Base-by-base conservation (phyloP, 2,797 vertebrate genomes). In the Xenentodon cancila region DNA sequence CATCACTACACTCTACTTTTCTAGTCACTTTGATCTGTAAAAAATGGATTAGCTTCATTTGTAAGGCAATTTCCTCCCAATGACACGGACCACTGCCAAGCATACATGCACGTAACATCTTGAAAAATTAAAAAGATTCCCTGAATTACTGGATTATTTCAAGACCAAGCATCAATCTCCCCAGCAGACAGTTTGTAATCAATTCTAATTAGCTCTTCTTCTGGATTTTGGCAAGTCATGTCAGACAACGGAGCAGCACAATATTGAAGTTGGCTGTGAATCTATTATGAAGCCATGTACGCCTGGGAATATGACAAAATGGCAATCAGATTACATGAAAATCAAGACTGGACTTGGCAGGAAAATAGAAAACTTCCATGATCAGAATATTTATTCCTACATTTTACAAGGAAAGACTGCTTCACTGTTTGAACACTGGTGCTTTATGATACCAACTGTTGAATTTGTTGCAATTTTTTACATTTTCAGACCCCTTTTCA, bases 191-290 rank as follows among this genome's bases (percentile, higher is more conserved):
- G 75, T 76, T 73, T 86, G 80, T 78, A 90, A 92, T 93, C 91
- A 89, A 90, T 92, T 85, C 82, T 90, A 92, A 92, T 90, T 84
- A 90, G 72, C 80, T 90, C 77, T 82, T 73, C 65, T 74, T 75
- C 60, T 64, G 70, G 61, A 79, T 81, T 80, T 77, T 70, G 51
- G 49, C 7, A 64, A 81, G 72, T 79, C 59, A 32, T 84, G 84
- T 75, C 80, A 52, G 66, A 77, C 20, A 30, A 64, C 25, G 5
- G 25, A 58, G 63, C n/a, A 2, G 51, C 48, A 8, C 50, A 60
- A 68, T 81, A 82, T 82, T 74, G 77, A 80, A 79, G 77, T 72
- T 54, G 68, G 57, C 73, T 71, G 48, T 71, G 67, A 79, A 87
- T 84, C 59, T 67, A 79, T 87, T 88, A 84, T 72, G 68, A 68